Conservation (phyloP, 2,113 vertebrate species). For the Pao palembangensis region DNA sequence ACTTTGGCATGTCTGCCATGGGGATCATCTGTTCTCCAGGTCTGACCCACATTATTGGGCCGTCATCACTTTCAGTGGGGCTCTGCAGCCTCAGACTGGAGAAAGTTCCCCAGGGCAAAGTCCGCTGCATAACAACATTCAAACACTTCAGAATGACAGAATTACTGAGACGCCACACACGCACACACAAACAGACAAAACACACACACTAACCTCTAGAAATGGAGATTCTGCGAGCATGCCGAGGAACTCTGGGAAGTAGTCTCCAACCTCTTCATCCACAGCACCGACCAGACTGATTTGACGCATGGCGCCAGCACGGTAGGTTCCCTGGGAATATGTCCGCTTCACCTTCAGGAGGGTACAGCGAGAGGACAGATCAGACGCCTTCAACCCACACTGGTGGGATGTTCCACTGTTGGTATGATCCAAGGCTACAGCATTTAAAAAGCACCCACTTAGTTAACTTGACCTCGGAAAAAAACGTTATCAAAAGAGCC, state of each 20-base stretch:
- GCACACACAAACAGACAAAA: not conserved
- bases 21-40: slow-evolving; percentile 73
- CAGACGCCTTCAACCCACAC: not conserved
- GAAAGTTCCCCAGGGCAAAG: slow-evolving; percentile 69
- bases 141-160: not conserved
- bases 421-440: too few relatives aligned
- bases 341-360: slow-evolving; percentile 66
- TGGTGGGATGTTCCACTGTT: too few relatives aligned
- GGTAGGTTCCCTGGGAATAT: slow-evolving; percentile 68
- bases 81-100: slow-evolving; percentile 70
- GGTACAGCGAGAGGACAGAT: slow-evolving; percentile 1
- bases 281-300: slow-evolving; percentile 70
- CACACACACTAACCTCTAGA: slow-evolving; percentile 52
- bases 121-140: slow-evolving; percentile 48
- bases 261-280: slow-evolving; percentile 70
- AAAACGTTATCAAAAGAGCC: too few relatives aligned
- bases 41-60: slow-evolving; percentile 74
- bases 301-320: slow-evolving; percentile 71
- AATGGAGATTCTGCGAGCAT: slow-evolving; percentile 69
- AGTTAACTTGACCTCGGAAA: too few relatives aligned
- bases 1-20: slow-evolving; percentile 72
- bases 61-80: slow-evolving; percentile 69
- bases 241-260: slow-evolving; percentile 68
- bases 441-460: too few relatives aligned
- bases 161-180: not conserved